Evolutionary conservation across 2,797 vertebrate genomes (phyloP).

Genomic region (Hemitrygon akajei): DNA sequence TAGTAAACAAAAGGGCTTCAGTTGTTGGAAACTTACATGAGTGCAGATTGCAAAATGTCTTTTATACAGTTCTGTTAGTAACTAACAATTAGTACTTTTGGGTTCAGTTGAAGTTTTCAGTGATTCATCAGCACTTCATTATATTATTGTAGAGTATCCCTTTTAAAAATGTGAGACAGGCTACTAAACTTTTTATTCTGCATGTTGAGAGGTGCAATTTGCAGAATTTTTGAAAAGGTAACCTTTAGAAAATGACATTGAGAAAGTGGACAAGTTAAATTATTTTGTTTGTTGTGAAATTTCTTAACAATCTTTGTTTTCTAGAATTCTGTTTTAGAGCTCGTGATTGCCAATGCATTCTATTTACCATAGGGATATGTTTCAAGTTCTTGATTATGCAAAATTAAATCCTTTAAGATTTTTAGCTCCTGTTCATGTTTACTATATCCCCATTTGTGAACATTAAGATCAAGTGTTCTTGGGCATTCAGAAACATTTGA

Average conservation of each 20-base stretch:
- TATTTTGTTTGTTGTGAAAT: background rate
- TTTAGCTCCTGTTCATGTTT: background rate
- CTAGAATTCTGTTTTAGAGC: background rate
- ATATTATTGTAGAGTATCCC: background rate
- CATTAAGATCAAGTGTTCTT: background rate
- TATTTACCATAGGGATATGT: background rate
- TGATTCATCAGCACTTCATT: background rate
- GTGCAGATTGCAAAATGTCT: background rate
- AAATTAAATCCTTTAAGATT: background rate
- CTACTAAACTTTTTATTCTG: background rate
- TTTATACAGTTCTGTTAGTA: background rate
- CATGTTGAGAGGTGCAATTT: too few relatives aligned
- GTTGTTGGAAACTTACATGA: too few relatives aligned
- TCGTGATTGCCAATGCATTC: background rate
- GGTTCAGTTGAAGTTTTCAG: too few relatives aligned
- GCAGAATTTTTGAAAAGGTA: background rate
- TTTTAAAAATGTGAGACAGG: background rate
- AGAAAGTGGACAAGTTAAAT: background rate
- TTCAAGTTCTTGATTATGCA: background rate
- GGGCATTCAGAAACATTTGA: background rate
- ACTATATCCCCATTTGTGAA: background rate
- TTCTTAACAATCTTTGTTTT: background rate
- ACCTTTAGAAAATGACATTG: background rate
- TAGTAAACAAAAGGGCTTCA: too few relatives aligned
- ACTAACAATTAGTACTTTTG: too few relatives aligned